Percentiles rank a stretch among this genome's conserved stretches.
phyloP scores from a whole-genome alignment of 2,888 invertebrate species.

The Slavum lentiscoides region DNA sequence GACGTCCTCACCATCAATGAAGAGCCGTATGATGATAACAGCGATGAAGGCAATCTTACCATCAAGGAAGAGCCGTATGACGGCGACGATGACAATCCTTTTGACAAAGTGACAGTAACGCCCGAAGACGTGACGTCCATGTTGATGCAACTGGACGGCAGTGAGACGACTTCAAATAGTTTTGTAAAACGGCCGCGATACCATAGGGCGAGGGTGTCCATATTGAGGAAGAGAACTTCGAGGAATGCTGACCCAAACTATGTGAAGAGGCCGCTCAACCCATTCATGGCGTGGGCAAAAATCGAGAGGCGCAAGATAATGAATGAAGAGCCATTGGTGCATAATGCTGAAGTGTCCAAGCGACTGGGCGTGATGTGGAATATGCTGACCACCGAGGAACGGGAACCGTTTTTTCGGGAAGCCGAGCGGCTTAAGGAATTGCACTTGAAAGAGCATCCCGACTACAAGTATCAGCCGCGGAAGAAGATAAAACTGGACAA shows the following conservation, averaged over 20 bases:
- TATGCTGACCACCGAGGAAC: background rate
- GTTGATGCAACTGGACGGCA: too few relatives aligned
- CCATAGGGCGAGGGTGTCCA: background rate
- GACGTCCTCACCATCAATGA: too few relatives aligned
- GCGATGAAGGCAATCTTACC: background rate
- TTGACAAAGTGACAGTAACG: background rate
- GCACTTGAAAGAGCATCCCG: background rate
- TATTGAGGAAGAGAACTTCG: background rate
- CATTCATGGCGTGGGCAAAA: background rate
- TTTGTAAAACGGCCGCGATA: background rate
- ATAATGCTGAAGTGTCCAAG: background rate
- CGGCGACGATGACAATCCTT: background rate
- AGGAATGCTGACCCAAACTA: too few relatives aligned
- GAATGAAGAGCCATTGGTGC: background rate
- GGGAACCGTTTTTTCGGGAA: background rate
- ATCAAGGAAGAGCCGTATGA: background rate
- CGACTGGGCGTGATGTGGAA: background rate
- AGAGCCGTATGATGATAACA: background rate
- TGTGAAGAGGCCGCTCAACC: too few relatives aligned
- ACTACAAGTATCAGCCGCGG: too few relatives aligned
- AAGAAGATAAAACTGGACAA: too few relatives aligned
- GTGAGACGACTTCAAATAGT: too few relatives aligned
- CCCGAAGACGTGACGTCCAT: background rate
- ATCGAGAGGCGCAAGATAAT: background rate
- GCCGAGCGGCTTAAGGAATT: background rate